A percentile compares a stretch with the other conserved stretches of the same genome.
These are phyloP conservation scores for Tangachromis dhanisi DNA, from an alignment of 2,113 vertebrate genomes.

Conservation along the genomic window DNA sequence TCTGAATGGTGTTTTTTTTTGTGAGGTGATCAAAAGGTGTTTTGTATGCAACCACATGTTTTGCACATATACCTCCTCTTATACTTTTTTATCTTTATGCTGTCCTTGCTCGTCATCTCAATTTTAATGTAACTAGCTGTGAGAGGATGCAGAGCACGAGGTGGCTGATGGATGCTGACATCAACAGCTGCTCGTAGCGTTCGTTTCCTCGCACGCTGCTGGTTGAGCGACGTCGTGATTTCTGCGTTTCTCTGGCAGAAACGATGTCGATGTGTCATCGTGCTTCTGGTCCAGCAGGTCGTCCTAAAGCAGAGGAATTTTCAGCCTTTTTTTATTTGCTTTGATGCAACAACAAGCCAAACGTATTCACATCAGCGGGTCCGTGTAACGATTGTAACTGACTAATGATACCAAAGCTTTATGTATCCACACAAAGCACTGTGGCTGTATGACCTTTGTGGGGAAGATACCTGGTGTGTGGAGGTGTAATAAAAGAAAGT, in stretches of 20 bases:
- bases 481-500: constrained; percentile 7
- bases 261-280: background rate
- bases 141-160: background rate
- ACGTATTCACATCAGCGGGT: background rate
- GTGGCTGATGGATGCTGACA: background rate
- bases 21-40: background rate
- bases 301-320: background rate
- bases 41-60: constrained; percentile 14
- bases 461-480: background rate
- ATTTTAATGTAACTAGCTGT: background rate
- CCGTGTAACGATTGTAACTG: background rate
- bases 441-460: background rate
- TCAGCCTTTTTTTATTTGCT: background rate
- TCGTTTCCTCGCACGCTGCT: background rate
- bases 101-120: constrained; percentile 38
- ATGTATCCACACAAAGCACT: background rate
- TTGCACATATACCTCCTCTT: constrained; percentile 33
- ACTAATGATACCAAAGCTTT: constrained; percentile 58
- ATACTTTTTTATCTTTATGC: constrained; percentile 1
- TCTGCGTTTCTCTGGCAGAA: background rate
- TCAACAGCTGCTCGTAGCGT: background rate
- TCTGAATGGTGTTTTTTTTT: background rate
- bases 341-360: background rate
- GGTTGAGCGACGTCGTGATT: background rate
- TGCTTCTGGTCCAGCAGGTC: background rate